Conservation (phyloP, 2,797 vertebrate species). For the Sebastes baramenuke region DNA sequence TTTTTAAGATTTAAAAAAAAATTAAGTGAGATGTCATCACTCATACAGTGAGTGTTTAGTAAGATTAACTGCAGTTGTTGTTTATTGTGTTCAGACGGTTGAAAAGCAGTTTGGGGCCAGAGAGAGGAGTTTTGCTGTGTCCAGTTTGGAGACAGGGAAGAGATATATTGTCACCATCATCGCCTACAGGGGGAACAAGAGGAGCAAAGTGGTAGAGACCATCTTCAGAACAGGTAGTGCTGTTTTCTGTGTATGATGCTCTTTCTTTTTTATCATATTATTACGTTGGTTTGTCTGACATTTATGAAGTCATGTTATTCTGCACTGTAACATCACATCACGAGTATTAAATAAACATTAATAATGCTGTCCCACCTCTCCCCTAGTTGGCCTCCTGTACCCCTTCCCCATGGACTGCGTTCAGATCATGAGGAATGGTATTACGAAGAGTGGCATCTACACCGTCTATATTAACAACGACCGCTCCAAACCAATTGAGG, state of each 20-base stretch:
- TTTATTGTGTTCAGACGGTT: constrained; percentile 66
- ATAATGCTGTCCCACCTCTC: background rate
- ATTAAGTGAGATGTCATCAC: background rate
- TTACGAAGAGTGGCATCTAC: constrained; percentile 79
- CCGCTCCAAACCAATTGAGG: constrained; percentile 78
- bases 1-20: background rate
- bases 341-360: background rate
- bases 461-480: constrained; percentile 84
- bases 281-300: background rate
- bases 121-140: constrained; percentile 74
- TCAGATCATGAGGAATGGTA: constrained; percentile 85
- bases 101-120: constrained; percentile 75
- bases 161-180: constrained; percentile 82
- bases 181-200: constrained; percentile 82
- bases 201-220: constrained; percentile 80
- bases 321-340: background rate
- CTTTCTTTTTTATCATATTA: background rate
- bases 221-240: constrained; percentile 85
- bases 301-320: background rate
- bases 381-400: constrained; percentile 78
- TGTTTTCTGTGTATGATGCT: background rate
- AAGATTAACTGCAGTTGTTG: background rate
- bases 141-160: constrained; percentile 79
- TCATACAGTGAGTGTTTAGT: background rate
- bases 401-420: constrained; percentile 86